These are phyloP conservation scores for Epistrophe eligans DNA, from an alignment of 2,888 invertebrate species.

Conservation along the genomic window DNA sequence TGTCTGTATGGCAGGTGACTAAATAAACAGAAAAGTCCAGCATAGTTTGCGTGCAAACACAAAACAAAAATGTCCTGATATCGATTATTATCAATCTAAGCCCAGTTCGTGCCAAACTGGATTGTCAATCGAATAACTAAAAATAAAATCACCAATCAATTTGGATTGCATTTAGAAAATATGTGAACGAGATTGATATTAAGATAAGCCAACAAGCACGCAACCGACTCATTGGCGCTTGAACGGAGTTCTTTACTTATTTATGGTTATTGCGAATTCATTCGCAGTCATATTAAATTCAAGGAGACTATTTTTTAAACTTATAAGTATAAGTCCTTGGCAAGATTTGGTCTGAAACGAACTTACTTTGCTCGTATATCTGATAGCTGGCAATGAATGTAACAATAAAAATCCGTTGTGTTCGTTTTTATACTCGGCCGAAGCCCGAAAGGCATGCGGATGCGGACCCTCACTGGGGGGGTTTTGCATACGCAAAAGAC, in stretches of 20 bases:
- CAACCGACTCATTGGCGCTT: conserved; percentile 59
- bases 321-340: conserved; percentile 14
- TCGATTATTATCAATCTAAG: conserved; percentile 35
- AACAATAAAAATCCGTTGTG: conserved; percentile 70
- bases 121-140: conserved; percentile 40
- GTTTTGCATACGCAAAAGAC: conserved; percentile 38
- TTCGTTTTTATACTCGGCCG: conserved; percentile 65
- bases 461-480: conserved; percentile 58
- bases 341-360: background rate
- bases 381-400: conserved; percentile 63
- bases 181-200: conserved; percentile 9
- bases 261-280: conserved; percentile 7
- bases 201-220: conserved; percentile 58
- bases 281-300: conserved; percentile 19
- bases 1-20: background rate
- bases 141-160: conserved; percentile 25
- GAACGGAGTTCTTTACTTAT: background rate
- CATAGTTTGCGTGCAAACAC: conserved; percentile 38
- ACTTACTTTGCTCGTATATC: conserved; percentile 33
- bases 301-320: conserved; percentile 33
- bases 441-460: too few species aligned
- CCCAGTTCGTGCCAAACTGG: background rate
- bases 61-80: conserved; percentile 42
- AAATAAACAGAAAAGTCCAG: background rate
- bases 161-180: conserved; percentile 23